A percentile compares a stretch with the other conserved stretches of the same genome.
Evolutionary conservation across 2,888 invertebrate species (phyloP).

Genomic region (Falcaria lacertinaria): DNA sequence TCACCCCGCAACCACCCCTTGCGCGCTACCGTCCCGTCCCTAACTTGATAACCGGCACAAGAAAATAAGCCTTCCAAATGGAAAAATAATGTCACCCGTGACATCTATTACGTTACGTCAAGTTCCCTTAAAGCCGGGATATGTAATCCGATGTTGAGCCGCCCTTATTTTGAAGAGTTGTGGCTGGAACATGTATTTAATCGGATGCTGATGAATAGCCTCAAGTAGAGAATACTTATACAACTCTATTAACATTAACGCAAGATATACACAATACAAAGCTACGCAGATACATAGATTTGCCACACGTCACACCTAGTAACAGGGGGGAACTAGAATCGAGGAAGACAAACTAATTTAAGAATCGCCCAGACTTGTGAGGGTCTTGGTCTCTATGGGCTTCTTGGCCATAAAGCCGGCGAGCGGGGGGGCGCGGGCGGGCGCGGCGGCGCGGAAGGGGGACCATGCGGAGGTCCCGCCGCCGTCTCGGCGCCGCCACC

Average conservation of each 20-base stretch:
- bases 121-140: conserved; percentile 25
- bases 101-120: conserved; percentile 46
- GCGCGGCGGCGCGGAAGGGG: conserved; percentile 46
- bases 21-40: conserved; percentile 65
- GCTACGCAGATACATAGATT: no score
- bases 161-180: no score
- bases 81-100: conserved; percentile 71
- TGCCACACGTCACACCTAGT: conserved; percentile 43
- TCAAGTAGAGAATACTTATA: background rate
- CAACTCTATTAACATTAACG: no score
- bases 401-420: conserved; percentile 71
- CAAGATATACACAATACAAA: no score
- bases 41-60: conserved; percentile 76
- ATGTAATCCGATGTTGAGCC: conserved; percentile 11
- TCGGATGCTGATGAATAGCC: no score
- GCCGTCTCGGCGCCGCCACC: conserved; percentile 79
- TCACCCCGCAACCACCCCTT: conserved; percentile 57
- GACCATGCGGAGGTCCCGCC: conserved; percentile 77
- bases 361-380: conserved; percentile 60
- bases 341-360: conserved; percentile 63
- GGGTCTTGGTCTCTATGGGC: conserved; percentile 63
- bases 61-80: conserved; percentile 76
- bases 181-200: background rate
- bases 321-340: conserved; percentile 39
- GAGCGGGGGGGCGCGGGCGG: conserved; percentile 60